A percentile compares a stretch with the other conserved stretches of the same genome.
These are phyloP conservation scores for Melieria picta DNA, from an alignment of 2,888 invertebrate genomes.

Conservation along the genomic window DNA sequence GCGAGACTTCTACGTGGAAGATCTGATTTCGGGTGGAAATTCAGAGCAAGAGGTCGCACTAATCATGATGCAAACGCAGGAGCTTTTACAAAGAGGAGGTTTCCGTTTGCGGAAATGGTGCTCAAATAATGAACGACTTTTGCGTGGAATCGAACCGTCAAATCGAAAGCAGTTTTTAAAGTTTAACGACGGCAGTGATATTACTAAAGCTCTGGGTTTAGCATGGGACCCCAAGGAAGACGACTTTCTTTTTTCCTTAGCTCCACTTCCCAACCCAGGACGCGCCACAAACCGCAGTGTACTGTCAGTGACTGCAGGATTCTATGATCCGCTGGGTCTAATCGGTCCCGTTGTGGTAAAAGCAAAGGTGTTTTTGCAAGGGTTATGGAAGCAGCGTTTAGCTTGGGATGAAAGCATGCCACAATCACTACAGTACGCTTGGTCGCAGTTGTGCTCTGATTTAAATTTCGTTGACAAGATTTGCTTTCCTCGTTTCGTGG, in stretches of 20 bases:
- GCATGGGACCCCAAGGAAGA: slow-evolving; percentile 24
- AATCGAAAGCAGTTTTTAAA: slow-evolving; percentile 24
- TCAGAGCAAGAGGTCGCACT: slow-evolving; percentile 33
- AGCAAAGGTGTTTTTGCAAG: slow-evolving; percentile 42
- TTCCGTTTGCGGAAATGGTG: slow-evolving; percentile 42
- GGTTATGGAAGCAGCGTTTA: slow-evolving; percentile 39
- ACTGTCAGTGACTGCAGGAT: slow-evolving; percentile 34
- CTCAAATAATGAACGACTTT: slow-evolving; percentile 23
- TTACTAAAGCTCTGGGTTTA: slow-evolving; percentile 30
- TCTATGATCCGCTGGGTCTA: slow-evolving; percentile 71
- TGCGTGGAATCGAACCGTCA: slow-evolving; percentile 1
- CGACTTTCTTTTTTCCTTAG: slow-evolving; percentile 18
- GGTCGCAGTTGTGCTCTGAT: not conserved
- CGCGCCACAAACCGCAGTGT: slow-evolving; percentile 29
- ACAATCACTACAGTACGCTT: not conserved
- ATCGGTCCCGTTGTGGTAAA: slow-evolving; percentile 37
- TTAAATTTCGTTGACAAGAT: slow-evolving; percentile 7
- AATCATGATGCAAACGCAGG: slow-evolving; percentile 31
- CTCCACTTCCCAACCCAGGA: not conserved
- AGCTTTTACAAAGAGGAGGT: slow-evolving; percentile 32
- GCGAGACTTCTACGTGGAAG: slow-evolving; percentile 46
- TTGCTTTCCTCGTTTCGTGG: not conserved
- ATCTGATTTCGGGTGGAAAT: slow-evolving; percentile 40
- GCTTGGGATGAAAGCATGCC: slow-evolving; percentile 41
- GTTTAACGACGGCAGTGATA: slow-evolving; percentile 30